A percentile compares a stretch with the other conserved stretches of the same genome.
Evolutionary conservation across 1,140 invertebrate species (phyloP).

Genomic region (Zaprionus inermis): DNA sequence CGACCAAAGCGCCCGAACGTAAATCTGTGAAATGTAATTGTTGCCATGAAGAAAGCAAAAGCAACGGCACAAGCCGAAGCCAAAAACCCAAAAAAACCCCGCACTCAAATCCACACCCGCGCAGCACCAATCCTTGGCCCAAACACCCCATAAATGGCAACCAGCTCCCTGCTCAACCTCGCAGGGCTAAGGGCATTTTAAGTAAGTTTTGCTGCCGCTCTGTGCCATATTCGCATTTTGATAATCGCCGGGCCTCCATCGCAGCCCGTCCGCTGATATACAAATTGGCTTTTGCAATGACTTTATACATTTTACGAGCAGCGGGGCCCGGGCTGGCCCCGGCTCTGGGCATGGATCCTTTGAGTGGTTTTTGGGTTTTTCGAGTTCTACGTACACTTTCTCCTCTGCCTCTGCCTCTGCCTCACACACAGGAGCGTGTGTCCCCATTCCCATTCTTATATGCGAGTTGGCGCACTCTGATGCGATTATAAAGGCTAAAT

Average conservation of each 20-base stretch:
- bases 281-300: slow-evolving; percentile 81
- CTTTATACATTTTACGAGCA: slow-evolving; percentile 79
- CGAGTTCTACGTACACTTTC: slow-evolving; percentile 5
- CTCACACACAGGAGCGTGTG: not conserved
- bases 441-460: slow-evolving; percentile 20
- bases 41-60: slow-evolving; percentile 68
- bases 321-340: slow-evolving; percentile 34
- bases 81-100: not conserved
- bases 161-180: no score
- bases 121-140: not conserved
- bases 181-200: slow-evolving; percentile 71
- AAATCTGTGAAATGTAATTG: slow-evolving; percentile 82
- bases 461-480: slow-evolving; percentile 60
- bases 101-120: not conserved
- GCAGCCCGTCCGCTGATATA: slow-evolving; percentile 64
- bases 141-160: not conserved
- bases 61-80: slow-evolving; percentile 12
- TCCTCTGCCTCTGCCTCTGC: not conserved
- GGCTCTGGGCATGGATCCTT: slow-evolving; percentile 23
- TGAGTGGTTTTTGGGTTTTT: slow-evolving; percentile 40
- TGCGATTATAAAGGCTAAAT: slow-evolving; percentile 80
- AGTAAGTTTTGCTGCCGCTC: slow-evolving; percentile 64
- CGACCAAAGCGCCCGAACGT: slow-evolving; percentile 67
- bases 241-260: slow-evolving; percentile 63
- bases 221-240: slow-evolving; percentile 76